Base-by-base conservation (phyloP, 2,113 vertebrate species). In the Eulemur macaco region DNA sequence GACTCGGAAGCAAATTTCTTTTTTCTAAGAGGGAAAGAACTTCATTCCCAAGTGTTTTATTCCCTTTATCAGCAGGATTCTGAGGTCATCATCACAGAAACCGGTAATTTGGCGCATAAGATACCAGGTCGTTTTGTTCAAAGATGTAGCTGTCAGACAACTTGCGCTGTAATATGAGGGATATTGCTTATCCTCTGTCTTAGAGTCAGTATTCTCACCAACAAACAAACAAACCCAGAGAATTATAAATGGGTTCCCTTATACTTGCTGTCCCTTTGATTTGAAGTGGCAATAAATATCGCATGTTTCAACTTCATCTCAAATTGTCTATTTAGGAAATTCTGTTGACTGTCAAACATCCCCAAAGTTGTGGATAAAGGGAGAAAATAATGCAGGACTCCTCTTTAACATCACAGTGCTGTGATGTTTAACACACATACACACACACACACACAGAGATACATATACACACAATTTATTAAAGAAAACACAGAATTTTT, bases 21-120 rank as follows among this genome's bases (percentile, higher is more conserved):
- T 77, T 69, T 84, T 47, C 68, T 23, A 89, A 86, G 78, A 81
- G 31, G 60, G 50, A 88, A 95, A 93, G 66, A 96, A 50, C 23
- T 88, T 88, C 29, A 94, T 39, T 76, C 60, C 77, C 42, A 94
- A 90, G 45, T 94, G 37, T 74, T 96, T 88, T 74, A 73, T 52
- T 78, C 12, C 54, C 31, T 73, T 66, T 93, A 73, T 96, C 74
- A 82, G 60, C 34, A 88, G 56, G 94, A 86, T 93, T 92, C 81
- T 96, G 87, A 96, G 77, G 91, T 86, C 66, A 85, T 88, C 7
- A 17, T 87, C 42, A 77, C 3, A 78, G 85, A 56, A 83, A 66
- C 83, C 34, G 88, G 31, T 17, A 23, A 76, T 45, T 74, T 85
- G 47, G 25, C 88, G 89, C 37, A 6, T 20, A 85, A 89, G 0